A percentile compares a stretch with the other conserved stretches of the same genome.
phyloP scores from a whole-genome alignment of 2,797 vertebrate genomes.

The Gymnothorax javanicus region DNA sequence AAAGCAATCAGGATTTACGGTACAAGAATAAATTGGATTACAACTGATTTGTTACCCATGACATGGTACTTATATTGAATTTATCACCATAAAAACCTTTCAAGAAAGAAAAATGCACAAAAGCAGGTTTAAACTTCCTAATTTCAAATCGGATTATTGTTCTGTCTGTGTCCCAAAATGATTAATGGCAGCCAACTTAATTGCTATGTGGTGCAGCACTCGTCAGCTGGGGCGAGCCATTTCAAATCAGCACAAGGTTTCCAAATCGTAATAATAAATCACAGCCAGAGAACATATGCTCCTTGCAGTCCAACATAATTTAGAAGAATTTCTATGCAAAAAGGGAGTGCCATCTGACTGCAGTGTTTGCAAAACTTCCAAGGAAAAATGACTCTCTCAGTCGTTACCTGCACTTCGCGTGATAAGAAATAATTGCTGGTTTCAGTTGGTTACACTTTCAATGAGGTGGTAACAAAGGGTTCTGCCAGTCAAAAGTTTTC shows the following conservation, averaged over 20 bases:
- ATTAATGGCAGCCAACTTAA: not conserved
- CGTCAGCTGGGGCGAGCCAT: not conserved
- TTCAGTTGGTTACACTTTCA: not conserved
- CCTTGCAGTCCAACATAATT: not conserved
- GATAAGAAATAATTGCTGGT: not conserved
- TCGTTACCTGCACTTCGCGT: not conserved
- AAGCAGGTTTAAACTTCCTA: not conserved
- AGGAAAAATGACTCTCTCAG: not conserved
- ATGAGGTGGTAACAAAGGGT: not conserved
- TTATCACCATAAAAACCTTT: not conserved
- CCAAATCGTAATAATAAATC: not conserved
- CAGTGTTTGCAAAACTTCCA: not conserved
- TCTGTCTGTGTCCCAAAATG: not conserved
- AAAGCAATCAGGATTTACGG: not conserved
- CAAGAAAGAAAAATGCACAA: slow-evolving; percentile 4
- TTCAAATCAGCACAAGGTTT: not conserved
- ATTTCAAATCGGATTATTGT: not conserved
- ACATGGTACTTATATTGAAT: not conserved
- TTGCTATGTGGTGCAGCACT: not conserved
- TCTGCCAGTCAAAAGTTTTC: not conserved
- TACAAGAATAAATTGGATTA: not conserved
- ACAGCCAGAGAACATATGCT: not conserved
- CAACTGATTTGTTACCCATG: not conserved
- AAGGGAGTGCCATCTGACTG: not conserved
- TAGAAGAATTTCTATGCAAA: not conserved